Evolutionary conservation across 2,797 vertebrate species (phyloP), one percentile per base, ranked within the genome.

Genomic region (Todus mexicanus): DNA sequence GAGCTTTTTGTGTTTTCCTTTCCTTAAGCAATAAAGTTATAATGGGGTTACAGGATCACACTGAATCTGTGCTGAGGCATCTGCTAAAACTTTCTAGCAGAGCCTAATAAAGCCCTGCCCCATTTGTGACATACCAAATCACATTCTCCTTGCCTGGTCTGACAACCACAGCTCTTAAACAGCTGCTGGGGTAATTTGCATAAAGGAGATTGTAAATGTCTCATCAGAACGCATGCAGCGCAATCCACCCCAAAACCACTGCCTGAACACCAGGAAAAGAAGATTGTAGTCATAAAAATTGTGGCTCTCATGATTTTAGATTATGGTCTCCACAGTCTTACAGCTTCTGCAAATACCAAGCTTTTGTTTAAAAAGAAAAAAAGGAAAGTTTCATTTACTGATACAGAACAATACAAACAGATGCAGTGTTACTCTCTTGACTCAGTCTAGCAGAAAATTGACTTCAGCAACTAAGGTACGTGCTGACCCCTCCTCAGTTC

Each of bases 101-200:
- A 89, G 90, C 53, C 92, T 94, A 94, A 95, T 96, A 95, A 96
- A 95, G 95, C 78, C 94, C 92, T 96, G 95, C 96, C 96, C 96
- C 95, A 92, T 95, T 96, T 96, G 96, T 96, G 96, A 95, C 91
- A 96, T 54, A 92, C 94, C 95, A 96, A 96, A 96, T 94, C 96
- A 94, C 94, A 90, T 96, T 96, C 94, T 93, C 94, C 88, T 96
- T 96, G 95, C 94, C 90, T 95, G 93, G 88, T 94, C 94, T 96
- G 96, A 96, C 96, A 96, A 89, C 95, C 94, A 93, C 93, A 90
- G 96, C 93, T 96, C 96, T 96, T 96, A 93, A 96, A 90, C 95
- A 96, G 95, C 96, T 96, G 95, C 94, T 96, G 95, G 83, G 95
- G 94, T 96, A 96, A 96, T 96, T 96, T 96, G 95, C 95, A 94